These are phyloP conservation scores for Cebidichthys violaceus DNA, from an alignment of 2,113 vertebrate species.

Conservation along the genomic window DNA sequence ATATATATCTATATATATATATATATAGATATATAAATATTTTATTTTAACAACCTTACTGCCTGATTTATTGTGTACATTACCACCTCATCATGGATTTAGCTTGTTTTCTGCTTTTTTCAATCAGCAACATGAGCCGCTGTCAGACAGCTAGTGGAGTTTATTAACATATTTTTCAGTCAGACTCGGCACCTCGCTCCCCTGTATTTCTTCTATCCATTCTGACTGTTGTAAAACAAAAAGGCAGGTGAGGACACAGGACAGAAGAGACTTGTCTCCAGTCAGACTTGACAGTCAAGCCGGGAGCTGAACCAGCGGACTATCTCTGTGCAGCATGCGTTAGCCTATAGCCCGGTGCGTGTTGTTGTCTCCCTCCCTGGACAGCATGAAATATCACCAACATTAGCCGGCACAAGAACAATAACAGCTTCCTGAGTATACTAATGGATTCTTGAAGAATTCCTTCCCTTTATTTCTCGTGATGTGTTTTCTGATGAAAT, in stretches of 20 bases:
- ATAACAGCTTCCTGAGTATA: conserved; percentile 21
- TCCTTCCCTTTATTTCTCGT: conserved; percentile 33
- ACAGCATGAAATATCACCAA: conserved; percentile 52
- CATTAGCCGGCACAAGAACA: conserved; percentile 41
- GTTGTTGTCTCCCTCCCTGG: conserved; percentile 24
- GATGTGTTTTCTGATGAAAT: conserved; percentile 26
- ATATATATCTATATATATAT: not conserved
- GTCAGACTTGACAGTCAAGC: not conserved
- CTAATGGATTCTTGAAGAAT: conserved; percentile 41
- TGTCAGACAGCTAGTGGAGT: not conserved
- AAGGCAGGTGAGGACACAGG: not conserved
- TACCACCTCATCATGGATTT: not conserved
- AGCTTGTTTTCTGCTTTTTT: conserved; percentile 4
- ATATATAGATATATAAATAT: too few species aligned
- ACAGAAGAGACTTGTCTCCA: not conserved
- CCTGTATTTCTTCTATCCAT: not conserved
- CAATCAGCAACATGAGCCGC: not conserved
- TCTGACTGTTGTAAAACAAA: not conserved
- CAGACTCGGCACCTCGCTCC: not conserved
- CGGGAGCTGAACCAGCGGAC: not conserved
- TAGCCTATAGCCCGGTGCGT: not conserved
- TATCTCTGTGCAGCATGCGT: conserved; percentile 5
- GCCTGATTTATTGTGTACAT: not conserved
- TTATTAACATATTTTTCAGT: not conserved
- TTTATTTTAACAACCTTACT: too few species aligned